Percentiles rank a stretch among this genome's conserved stretches.
Conservation (phyloP, 2,113 vertebrate species). For the Gnathonemus longibarbis region DNA sequence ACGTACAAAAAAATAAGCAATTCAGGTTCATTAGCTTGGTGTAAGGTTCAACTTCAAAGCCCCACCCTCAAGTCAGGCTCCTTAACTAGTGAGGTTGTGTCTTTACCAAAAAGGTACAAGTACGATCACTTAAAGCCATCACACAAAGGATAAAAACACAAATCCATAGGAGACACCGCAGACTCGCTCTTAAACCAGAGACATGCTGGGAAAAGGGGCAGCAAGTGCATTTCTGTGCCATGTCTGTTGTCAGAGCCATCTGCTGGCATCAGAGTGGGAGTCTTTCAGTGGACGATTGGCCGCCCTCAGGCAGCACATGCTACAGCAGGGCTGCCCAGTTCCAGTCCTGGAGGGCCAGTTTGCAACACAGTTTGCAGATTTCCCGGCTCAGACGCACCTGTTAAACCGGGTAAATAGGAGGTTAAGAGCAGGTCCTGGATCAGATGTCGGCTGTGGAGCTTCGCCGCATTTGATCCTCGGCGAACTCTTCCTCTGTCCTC, state of each 20-base stretch:
- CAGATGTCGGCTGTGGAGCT: conserved; percentile 21
- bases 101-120: background rate
- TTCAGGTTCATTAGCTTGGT: background rate
- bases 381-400: background rate
- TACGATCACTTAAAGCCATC: background rate
- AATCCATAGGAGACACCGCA: background rate
- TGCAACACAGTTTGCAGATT: background rate
- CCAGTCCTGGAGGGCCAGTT: background rate
- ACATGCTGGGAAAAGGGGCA: background rate
- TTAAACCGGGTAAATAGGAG: background rate
- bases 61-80: background rate
- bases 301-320: conserved; percentile 38
- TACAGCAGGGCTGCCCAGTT: conserved; percentile 14
- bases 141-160: background rate
- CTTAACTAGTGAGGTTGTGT: background rate
- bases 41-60: background rate
- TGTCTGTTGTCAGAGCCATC: background rate
- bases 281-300: conserved; percentile 22
- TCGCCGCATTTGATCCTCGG: background rate
- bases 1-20: background rate
- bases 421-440: conserved; percentile 37
- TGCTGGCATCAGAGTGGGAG: background rate
- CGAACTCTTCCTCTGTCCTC: background rate
- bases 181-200: background rate
- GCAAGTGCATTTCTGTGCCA: background rate